phyloP scores from a whole-genome alignment of 2,113 vertebrate genomes.

The Lophochroa leadbeateri region DNA sequence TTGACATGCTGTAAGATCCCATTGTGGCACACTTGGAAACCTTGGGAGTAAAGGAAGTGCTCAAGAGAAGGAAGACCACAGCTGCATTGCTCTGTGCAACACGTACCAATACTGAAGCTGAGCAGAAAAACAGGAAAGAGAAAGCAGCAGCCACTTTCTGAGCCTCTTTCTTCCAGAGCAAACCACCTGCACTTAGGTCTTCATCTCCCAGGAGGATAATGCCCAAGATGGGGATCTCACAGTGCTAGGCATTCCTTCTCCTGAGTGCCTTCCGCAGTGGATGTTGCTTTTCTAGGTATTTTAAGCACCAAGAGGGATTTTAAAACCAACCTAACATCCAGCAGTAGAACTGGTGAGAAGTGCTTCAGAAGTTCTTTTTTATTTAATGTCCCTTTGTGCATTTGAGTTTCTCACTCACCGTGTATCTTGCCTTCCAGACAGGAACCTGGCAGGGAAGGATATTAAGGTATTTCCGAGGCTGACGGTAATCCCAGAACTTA shows the following conservation, averaged over 20 bases:
- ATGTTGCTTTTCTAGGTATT: background rate
- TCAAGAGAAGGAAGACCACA: background rate
- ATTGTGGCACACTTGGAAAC: background rate
- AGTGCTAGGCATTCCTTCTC: background rate
- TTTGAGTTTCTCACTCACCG: conserved; percentile 77
- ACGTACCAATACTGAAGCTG: no score
- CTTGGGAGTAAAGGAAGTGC: background rate
- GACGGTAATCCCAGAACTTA: conserved; percentile 98
- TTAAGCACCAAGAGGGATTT: background rate
- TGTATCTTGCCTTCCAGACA: conserved; percentile 97
- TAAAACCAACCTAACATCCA: background rate
- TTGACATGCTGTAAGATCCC: background rate
- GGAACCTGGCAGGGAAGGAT: conserved; percentile 97
- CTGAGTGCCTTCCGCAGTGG: background rate
- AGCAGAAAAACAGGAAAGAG: background rate
- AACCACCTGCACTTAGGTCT: background rate
- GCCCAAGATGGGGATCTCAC: background rate
- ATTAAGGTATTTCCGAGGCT: conserved; percentile 95
- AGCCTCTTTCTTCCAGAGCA: background rate
- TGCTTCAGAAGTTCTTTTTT: background rate
- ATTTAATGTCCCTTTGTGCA: background rate
- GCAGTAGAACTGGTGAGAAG: background rate
- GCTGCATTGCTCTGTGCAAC: background rate
- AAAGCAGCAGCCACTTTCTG: background rate
- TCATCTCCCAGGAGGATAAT: background rate